Evolutionary conservation across 1,140 invertebrate species (phyloP).

Genomic region (Bombus turneri): DNA sequence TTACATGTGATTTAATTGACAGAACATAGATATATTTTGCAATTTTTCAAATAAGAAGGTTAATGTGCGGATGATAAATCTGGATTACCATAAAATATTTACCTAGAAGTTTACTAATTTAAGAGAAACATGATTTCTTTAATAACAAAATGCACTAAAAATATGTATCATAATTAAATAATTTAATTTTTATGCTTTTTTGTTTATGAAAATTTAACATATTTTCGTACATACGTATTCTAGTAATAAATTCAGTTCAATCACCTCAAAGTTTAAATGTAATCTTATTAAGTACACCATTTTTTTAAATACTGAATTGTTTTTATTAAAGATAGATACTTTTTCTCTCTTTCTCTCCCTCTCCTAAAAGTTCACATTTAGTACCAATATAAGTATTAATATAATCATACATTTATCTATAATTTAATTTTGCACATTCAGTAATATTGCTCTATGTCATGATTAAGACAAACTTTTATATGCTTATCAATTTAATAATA

Average conservation of each 20-base stretch:
- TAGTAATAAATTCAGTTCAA: background rate
- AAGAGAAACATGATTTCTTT: background rate
- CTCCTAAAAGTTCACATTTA: background rate
- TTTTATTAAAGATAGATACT: background rate
- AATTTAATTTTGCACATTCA: conserved; percentile 52
- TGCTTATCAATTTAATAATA: conserved; percentile 45
- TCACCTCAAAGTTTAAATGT: background rate
- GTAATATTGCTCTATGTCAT: conserved; percentile 42
- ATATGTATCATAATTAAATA: background rate
- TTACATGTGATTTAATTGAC: background rate
- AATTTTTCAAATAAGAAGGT: conserved; percentile 1
- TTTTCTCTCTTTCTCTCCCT: too few relatives aligned
- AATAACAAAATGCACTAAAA: background rate
- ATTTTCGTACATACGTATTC: background rate
- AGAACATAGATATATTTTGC: background rate
- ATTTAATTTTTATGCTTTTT: background rate
- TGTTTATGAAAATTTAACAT: background rate
- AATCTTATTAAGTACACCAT: background rate
- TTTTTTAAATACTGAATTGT: background rate
- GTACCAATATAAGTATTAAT: conserved; percentile 31
- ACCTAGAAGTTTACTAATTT: background rate
- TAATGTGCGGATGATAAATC: background rate
- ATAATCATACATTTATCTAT: conserved; percentile 17
- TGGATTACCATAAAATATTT: background rate
- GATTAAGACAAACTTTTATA: conserved; percentile 30